Evolutionary conservation across 2,888 invertebrate genomes (phyloP).

Genomic region (Lasioglossum villosulum): DNA sequence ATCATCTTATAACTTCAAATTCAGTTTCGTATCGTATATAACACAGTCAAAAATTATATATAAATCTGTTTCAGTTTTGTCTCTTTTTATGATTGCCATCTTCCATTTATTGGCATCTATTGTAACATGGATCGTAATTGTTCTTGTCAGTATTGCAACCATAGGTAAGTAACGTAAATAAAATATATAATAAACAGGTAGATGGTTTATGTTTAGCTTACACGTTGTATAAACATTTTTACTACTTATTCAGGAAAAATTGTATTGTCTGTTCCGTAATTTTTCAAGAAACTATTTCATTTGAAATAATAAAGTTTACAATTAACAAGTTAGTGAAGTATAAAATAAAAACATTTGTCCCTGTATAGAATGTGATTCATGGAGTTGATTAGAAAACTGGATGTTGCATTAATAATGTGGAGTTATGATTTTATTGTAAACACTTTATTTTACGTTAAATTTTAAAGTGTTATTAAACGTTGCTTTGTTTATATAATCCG

Average conservation of each 20-base stretch:
- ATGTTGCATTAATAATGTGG: neutral
- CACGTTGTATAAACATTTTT: neutral
- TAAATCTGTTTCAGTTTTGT: slow-evolving; percentile 88
- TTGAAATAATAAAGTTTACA: slow-evolving; percentile 13
- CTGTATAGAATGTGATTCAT: slow-evolving; percentile 1
- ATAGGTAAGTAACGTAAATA: slow-evolving; percentile 85
- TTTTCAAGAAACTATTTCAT: slow-evolving; percentile 26
- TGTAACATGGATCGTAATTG: slow-evolving; percentile 95
- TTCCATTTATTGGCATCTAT: slow-evolving; percentile 93
- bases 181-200: neutral
- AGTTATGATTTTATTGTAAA: slow-evolving; percentile 3
- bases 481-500: neutral
- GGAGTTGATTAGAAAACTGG: slow-evolving; percentile 13
- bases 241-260: slow-evolving; percentile 30
- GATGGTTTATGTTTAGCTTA: neutral
- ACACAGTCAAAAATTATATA: slow-evolving; percentile 24
- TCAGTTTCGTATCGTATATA: neutral
- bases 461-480: neutral
- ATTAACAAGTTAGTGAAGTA: slow-evolving; percentile 23
- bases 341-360: slow-evolving; percentile 15
- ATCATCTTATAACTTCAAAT: neutral
- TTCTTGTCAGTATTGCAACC: slow-evolving; percentile 91
- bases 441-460: slow-evolving; percentile 11
- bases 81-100: slow-evolving; percentile 92
- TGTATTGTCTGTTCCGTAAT: slow-evolving; percentile 5